These are phyloP conservation scores for Hippopotamyrus pictus DNA, from an alignment of 2,797 vertebrate genomes.

Conservation along the genomic window DNA sequence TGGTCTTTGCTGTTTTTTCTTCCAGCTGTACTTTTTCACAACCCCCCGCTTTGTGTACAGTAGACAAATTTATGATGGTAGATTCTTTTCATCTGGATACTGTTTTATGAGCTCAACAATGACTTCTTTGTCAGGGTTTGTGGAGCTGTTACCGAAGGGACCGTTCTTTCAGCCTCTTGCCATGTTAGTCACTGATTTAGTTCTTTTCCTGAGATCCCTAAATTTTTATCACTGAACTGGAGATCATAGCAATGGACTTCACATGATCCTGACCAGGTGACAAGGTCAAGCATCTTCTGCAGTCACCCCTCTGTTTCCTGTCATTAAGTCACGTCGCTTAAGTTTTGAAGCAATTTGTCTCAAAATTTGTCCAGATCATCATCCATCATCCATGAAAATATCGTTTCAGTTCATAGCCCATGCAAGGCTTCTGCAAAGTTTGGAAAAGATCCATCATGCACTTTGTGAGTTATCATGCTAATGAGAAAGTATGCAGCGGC, in stretches of 20 bases:
- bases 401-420: background rate
- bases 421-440: background rate
- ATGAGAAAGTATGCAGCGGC: background rate
- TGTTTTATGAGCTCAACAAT: background rate
- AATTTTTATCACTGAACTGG: background rate
- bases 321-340: background rate
- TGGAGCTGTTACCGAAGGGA: background rate
- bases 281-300: background rate
- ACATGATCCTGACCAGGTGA: background rate
- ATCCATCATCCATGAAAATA: no score
- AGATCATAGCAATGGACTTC: background rate
- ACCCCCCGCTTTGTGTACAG: background rate
- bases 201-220: background rate
- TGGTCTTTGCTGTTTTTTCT: background rate
- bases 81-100: background rate
- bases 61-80: background rate
- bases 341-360: background rate
- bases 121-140: background rate
- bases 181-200: background rate
- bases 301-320: background rate
- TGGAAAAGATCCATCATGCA: background rate
- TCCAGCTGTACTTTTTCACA: background rate
- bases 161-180: background rate
- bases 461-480: background rate
- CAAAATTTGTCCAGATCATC: background rate